Conservation (phyloP, 1,140 invertebrate species). For the Lineus longissimus region DNA sequence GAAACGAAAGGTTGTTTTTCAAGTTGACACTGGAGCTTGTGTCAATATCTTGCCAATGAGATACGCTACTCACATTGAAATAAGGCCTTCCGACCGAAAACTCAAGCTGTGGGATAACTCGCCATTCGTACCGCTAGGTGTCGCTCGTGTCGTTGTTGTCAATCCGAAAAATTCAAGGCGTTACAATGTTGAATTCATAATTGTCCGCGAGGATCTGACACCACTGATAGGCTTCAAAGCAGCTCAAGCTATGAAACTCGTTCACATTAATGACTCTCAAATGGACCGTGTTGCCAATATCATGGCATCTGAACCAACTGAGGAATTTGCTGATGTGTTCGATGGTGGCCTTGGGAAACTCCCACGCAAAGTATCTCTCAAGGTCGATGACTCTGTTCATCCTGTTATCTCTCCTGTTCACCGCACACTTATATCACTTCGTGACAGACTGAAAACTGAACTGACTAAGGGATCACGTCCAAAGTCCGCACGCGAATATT, state of each 20-base stretch:
- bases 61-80: background rate
- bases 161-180: background rate
- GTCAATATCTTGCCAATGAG: background rate
- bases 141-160: background rate
- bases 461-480: too few relatives aligned
- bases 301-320: background rate
- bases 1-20: background rate
- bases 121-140: background rate
- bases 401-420: background rate
- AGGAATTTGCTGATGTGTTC: background rate
- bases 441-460: background rate
- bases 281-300: background rate
- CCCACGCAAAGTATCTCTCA: background rate
- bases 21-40: background rate
- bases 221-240: background rate
- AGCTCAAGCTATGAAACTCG: background rate
- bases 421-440: background rate
- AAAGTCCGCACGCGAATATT: too few relatives aligned
- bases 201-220: background rate
- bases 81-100: background rate
- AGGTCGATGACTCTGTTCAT: background rate
- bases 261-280: background rate
- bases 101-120: background rate
- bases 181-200: background rate
- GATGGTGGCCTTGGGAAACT: too few relatives aligned